phyloP scores from a whole-genome alignment of 2,888 invertebrate species.

The Cerastoderma edule region DNA sequence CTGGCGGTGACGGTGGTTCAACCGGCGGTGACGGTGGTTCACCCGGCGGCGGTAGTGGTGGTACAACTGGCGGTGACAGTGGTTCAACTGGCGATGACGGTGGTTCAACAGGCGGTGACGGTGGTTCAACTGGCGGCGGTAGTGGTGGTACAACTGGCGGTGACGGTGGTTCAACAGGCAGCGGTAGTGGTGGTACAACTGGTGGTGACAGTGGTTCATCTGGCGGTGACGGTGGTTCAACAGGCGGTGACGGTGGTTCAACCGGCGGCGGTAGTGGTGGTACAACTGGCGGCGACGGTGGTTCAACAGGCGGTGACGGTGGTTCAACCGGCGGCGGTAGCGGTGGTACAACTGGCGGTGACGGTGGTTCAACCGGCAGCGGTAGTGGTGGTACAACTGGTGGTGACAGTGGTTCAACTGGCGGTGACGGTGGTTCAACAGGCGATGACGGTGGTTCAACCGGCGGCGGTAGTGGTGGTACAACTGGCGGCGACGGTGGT shows the following conservation, averaged over 20 bases:
- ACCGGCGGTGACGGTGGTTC: too few relatives aligned
- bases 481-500: too few relatives aligned
- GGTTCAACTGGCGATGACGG: not conserved
- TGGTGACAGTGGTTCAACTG: conserved; percentile 1
- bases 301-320: not conserved
- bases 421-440: too few relatives aligned
- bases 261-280: not conserved
- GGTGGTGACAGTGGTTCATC: not conserved
- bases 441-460: too few relatives aligned
- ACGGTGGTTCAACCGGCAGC: not conserved
- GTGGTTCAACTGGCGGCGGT: not conserved
- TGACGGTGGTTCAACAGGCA: not conserved
- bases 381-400: too few relatives aligned
- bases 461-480: too few relatives aligned
- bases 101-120: not conserved
- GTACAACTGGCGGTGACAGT: not conserved
- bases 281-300: not conserved
- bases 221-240: not conserved
- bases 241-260: not conserved
- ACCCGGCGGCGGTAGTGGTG: too few relatives aligned
- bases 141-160: not conserved
- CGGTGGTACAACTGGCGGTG: not conserved
- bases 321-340: not conserved
- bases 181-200: not conserved
- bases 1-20: conserved; percentile 7